Percentiles rank a stretch among this genome's conserved stretches.
These are phyloP conservation scores for Lepidonotus clava DNA, from an alignment of 2,888 invertebrate species.

Conservation along the genomic window DNA sequence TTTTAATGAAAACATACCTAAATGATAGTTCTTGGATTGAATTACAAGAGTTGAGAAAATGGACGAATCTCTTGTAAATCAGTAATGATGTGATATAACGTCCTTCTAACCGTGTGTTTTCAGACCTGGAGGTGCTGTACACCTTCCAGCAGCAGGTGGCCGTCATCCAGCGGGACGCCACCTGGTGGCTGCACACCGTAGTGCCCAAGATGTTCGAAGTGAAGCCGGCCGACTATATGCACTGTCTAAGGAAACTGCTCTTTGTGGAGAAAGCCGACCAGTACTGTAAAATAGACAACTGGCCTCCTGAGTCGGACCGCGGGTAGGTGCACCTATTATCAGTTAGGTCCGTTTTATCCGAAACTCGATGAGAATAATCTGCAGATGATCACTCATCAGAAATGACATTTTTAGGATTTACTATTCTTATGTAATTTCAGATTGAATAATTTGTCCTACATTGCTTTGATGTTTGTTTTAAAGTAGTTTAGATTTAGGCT, in stretches of 20 bases:
- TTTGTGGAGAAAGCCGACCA: slow-evolving; percentile 79
- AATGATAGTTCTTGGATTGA: no score
- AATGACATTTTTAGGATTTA: no score
- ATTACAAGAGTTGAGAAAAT: neutral
- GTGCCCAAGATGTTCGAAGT: slow-evolving; percentile 89
- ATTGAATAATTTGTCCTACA: no score
- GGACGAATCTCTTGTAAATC: neutral
- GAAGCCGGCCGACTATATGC: slow-evolving; percentile 87
- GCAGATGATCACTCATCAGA: no score
- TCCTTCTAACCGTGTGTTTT: slow-evolving; percentile 57
- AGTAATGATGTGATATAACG: no score
- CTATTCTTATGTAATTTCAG: no score
- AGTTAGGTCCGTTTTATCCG: no score
- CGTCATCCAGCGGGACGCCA: slow-evolving; percentile 90
- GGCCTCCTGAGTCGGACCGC: slow-evolving; percentile 95
- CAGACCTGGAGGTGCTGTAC: slow-evolving; percentile 78
- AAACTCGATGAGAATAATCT: no score
- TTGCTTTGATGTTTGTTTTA: no score
- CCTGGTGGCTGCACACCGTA: slow-evolving; percentile 92
- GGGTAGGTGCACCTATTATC: slow-evolving; percentile 75
- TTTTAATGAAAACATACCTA: no score
- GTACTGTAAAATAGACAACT: slow-evolving; percentile 83
- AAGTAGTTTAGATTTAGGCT: no score
- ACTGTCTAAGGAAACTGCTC: slow-evolving; percentile 81
- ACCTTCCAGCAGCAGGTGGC: slow-evolving; percentile 82